Base-by-base conservation (phyloP, 2,797 vertebrate genomes). In the Lepilemur ruficaudatus region DNA sequence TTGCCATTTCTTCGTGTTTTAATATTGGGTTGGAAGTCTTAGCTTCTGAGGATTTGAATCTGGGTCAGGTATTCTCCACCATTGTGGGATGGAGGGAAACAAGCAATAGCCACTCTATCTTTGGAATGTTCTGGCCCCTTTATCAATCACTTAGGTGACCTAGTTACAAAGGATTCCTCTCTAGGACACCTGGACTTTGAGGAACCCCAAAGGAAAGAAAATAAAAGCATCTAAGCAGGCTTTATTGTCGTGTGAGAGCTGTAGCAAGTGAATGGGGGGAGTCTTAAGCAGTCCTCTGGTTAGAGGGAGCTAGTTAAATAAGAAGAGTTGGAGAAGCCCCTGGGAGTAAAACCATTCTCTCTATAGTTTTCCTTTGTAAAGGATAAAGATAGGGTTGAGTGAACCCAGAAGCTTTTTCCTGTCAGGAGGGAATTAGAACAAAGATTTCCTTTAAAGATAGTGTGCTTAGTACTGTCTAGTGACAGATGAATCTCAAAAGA, bases 331-430 rank as follows among this genome's bases (percentile, higher is more conserved):
- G 63, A 28, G 55, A 75, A 82, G 61, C 96, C 95, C 91, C 57
- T 89, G 97, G 93, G 97, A 97, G 55, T 76, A 61, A 76, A 88
- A 82, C 82, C 22, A 5, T 88, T 95, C 95, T 95, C 93, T 97
- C 96, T 95, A 79, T 86, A 97, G 97, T 98, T 96, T 96, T 93
- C 80, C 94, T 97, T 96, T 98, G 96, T 97, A 96, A 96, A 88
- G 95, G 96, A 96, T 95, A 94, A 97, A 97, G 96, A 94, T 97
- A 96, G 93, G 91, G 94, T 97, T 97, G 96, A 98, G 94, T 93
- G 94, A 97, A 96, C 93, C 86, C 93, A 96, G 96, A 96, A 91
- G 95, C 97, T 90, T 92, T 98, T 96, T 96, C 94, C 89, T 94
- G 90, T 96, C 93, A 69, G 87, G 50, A 78, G 93, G 91, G 97